Evolutionary conservation across 2,888 invertebrate genomes (phyloP).

Genomic region (Caenorhabditis drosophilae): DNA sequence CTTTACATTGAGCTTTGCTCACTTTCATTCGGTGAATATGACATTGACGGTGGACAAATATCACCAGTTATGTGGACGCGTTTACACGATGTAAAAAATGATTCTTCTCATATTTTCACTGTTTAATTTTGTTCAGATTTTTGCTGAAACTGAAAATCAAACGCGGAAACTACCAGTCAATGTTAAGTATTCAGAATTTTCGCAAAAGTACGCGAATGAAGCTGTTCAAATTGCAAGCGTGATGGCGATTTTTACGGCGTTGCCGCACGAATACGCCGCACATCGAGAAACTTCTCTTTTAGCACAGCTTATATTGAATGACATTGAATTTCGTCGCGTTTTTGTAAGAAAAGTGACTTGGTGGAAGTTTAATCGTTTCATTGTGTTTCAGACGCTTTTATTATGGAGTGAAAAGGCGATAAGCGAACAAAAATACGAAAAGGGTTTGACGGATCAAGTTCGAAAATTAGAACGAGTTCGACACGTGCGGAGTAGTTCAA

Average conservation of each 20-base stretch:
- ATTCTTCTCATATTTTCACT: not conserved
- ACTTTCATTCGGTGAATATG: conserved; percentile 22
- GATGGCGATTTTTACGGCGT: conserved; percentile 22
- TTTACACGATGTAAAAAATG: conserved; percentile 19
- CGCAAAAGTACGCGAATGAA: conserved; percentile 33
- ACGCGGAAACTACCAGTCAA: conserved; percentile 23
- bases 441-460: conserved; percentile 19
- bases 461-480: conserved; percentile 9
- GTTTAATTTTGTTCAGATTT: conserved; percentile 12
- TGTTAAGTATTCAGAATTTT: conserved; percentile 8
- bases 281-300: conserved; percentile 17
- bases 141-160: conserved; percentile 21
- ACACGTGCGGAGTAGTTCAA: conserved; percentile 8
- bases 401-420: conserved; percentile 35
- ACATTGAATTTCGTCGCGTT: conserved; percentile 28
- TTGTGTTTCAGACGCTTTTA: conserved; percentile 19
- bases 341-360: conserved; percentile 17
- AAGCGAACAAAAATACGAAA: conserved; percentile 30
- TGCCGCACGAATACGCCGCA: conserved; percentile 24
- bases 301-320: conserved; percentile 21
- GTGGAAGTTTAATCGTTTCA: not conserved
- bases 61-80: conserved; percentile 29
- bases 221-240: conserved; percentile 35
- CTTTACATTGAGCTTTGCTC: conserved; percentile 22
- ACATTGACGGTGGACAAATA: conserved; percentile 22